phyloP scores from a whole-genome alignment of 1,140 invertebrate species.

The Penaeus indicus region DNA sequence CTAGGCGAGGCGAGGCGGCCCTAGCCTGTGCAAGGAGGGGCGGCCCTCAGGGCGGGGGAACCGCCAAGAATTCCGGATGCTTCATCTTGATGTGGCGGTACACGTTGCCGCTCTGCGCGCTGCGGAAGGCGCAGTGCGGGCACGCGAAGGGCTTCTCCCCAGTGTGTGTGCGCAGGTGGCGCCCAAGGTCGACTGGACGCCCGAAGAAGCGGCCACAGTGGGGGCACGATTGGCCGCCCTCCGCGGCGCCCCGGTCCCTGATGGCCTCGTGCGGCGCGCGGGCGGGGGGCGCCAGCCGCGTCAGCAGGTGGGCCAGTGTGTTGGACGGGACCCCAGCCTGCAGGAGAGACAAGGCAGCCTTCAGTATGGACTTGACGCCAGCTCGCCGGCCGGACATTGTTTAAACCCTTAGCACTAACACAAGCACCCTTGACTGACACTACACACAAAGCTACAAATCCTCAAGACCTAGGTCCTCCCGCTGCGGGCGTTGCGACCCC shows the following conservation, averaged over 20 bases:
- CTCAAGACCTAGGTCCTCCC: too few species aligned
- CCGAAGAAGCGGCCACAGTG: constrained; percentile 65
- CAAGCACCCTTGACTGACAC: too few species aligned
- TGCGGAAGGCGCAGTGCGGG: constrained; percentile 70
- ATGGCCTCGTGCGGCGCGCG: constrained; percentile 2
- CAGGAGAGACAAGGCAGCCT: constrained; percentile 57
- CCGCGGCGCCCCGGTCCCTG: neutral
- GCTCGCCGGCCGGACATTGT: too few species aligned
- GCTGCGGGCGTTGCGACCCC: too few species aligned
- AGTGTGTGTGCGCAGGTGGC: constrained; percentile 72
- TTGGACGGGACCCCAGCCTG: constrained; percentile 55
- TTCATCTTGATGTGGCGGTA: constrained; percentile 64
- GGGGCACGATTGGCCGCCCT: constrained; percentile 52
- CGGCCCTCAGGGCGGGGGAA: constrained; percentile 11
- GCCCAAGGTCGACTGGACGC: constrained; percentile 83
- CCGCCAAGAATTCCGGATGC: constrained; percentile 38
- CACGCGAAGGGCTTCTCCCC: constrained; percentile 74
- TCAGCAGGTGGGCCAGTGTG: constrained; percentile 52
- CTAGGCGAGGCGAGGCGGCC: too few species aligned
- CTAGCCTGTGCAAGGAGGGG: too few species aligned
- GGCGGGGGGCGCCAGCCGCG: constrained; percentile 39
- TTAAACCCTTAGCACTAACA: too few species aligned
- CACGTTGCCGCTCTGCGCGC: constrained; percentile 64
- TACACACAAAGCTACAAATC: too few species aligned
- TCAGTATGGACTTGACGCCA: constrained; percentile 44